Evolutionary conservation across 2,888 invertebrate species (phyloP), one percentile per base, ranked within the genome.

Genomic region (Miltochrista miniata): DNA sequence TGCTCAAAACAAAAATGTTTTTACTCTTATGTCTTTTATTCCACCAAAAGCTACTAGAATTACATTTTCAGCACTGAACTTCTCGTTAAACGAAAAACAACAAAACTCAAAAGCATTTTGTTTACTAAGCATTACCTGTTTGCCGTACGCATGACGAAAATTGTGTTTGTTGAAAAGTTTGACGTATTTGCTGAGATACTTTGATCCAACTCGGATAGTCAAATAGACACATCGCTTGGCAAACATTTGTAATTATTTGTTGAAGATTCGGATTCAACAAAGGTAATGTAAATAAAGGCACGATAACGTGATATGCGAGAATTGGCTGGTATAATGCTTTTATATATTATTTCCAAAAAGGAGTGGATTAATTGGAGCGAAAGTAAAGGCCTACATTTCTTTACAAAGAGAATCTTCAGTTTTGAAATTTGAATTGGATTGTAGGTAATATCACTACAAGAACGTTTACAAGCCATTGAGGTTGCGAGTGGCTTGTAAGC

Each of bases 211-310:
- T 45, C 30, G 46, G 44, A 44, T 57, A 34, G 18, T 12, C 52
- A 52, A 65, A 64, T 49, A 61, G 14, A 45, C 40, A 56, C 51
- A 54, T 65, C 44, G 46, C 48, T 57, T 48, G 61, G 41, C 50
- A 59, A 62, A 62, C 42, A 64, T 44, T 14, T 18, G 43, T 40
- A 57, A 52, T 55, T 54, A 60, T 62, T 65, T 65, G 52, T 43
- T n/a, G 34, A 38, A 38, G 37, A 59, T 53, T 54, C 48, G 43
- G 29, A 52, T 54, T 38, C 43, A 33, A 56, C 51, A 55, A 51
- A 42, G 47, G 48, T 24, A 46, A 48, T 35, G 48, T 53, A 36
- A 60, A 60, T 59, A 51, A 2, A 18, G 15, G 12, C 30, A 31
- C 11, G n/a, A 10, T 31, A 12, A 15, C 30, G 36, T 24, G 24